Evolutionary conservation across 1,140 invertebrate genomes (phyloP), one percentile per base, ranked within the genome.

Genomic region (Stenopsyche tienmushanensis): DNA sequence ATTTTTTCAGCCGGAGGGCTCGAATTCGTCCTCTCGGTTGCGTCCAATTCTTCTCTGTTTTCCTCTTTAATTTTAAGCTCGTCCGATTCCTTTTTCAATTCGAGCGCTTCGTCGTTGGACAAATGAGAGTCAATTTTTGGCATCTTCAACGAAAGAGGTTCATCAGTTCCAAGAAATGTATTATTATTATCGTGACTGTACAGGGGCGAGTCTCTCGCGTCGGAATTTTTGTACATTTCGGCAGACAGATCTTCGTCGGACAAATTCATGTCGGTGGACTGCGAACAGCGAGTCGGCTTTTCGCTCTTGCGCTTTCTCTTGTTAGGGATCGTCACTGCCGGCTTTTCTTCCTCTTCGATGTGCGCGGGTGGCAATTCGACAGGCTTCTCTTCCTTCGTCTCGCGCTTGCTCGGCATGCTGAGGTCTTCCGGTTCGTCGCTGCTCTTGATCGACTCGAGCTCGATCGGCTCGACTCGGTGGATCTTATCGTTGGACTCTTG

Each of bases 231-330:
- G 73, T 79, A 85, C 44, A 84, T 75, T 55, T 84, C 79, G 25
- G 73, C 71, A 72, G 78, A 73, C 65, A 76, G 77, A 68, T 81
- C 80, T 71, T 90, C 88, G 69, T 86, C 87, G 0, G 88, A 89
- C 8, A 77, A 73, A 70, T 72, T 80, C 44, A 79, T 78, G 65
- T 86, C 86, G 39, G 86, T 83, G 5, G 82, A 84, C 44, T 89
- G 81, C 1, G 91, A 86, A 77, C 90, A 93, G 66, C 91, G 82
- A 0, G 90, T 95, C 0, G 93, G 93, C 75, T 94, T 93, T 71
- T 91, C 90, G 71, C 88, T 93, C 77, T 96, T 96, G 44, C 93
- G 81, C 75, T 95, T 93, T 67, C 92, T 78, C 66, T 86, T 85
- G 73, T 83, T 86, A 20, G 82, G 83, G 70, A 81, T 81, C 68